Base-by-base conservation (phyloP, 2,888 invertebrate genomes). In the Fragum whitleyi region DNA sequence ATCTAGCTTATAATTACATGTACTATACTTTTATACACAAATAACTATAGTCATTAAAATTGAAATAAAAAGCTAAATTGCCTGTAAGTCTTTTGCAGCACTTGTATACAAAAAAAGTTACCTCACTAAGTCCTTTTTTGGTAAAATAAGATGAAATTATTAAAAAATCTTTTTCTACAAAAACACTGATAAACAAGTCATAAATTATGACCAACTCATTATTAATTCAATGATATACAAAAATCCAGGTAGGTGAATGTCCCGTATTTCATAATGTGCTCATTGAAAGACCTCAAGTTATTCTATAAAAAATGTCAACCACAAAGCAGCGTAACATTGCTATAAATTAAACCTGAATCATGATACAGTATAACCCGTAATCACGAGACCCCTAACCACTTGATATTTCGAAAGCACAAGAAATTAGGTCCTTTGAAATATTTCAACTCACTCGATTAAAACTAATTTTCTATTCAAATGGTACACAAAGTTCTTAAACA, bases 341-440 rank as follows among this genome's bases (percentile, higher is more conserved):
- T 21, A 65, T 65, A 65, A 65, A 65, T 65, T 65, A 65, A 65
- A 57, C 23, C 42, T n/a, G 65, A 9, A 23, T 42, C 42, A 21
- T 23, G 42, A 36, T 32, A 28, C 42, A 14, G n/a, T 42, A 42
- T 23, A 62, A 62, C 23, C 65, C 42, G 21, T 65, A 65, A 65
- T 65, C 42, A 65, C n/a, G 23, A 36, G n/a, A 16, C 65, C 42
- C 19, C 1, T 32, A 42, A 42, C 23, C 65, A 65, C 65, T 42
- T 23, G 26, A 23, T 42, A 6, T 21, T 65, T 65, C 23, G 65
- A 36, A 65, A 57, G 5, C 65, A 65, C 65, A 65, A 65, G 42
- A 42, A 32, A 26, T 42, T 39, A 19, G 23, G n/a, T 65, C 65
- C 65, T 65, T 65, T 23, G 36, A 32, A 16, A 65, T 16, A 65